phyloP scores from a whole-genome alignment of 2,888 invertebrate genomes.

The Andrena hattorfiana region DNA sequence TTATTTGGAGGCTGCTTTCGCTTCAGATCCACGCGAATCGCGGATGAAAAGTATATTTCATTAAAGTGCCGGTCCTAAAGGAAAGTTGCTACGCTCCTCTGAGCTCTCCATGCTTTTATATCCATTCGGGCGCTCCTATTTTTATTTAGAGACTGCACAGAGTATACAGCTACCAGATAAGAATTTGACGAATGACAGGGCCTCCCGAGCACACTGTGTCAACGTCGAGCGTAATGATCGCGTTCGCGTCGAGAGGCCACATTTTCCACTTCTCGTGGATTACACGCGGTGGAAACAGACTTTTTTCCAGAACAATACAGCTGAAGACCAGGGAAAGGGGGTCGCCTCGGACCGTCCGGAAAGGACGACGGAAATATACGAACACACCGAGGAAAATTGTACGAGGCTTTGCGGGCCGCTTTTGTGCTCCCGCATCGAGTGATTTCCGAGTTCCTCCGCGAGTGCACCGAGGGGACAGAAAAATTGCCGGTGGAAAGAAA shows the following conservation, averaged over 20 bases:
- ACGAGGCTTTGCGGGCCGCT: conserved; percentile 53
- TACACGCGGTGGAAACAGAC: neutral
- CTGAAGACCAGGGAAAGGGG: neutral
- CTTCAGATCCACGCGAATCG: neutral
- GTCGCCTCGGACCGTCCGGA: conserved; percentile 24
- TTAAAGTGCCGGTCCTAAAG: too few species aligned
- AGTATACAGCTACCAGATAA: too few species aligned
- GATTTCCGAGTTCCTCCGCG: conserved; percentile 62
- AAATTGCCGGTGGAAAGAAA: conserved; percentile 49
- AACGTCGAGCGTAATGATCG: neutral
- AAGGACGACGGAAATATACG: conserved; percentile 49
- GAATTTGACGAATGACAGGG: too few species aligned
- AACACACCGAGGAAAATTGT: conserved; percentile 62
- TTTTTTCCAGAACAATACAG: neutral
- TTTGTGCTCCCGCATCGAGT: conserved; percentile 58
- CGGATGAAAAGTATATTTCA: neutral
- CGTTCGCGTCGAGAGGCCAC: neutral
- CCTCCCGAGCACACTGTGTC: too few species aligned
- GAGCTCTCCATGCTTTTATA: too few species aligned
- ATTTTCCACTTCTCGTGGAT: neutral
- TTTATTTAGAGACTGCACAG: too few species aligned
- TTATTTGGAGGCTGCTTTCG: neutral
- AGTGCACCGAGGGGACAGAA: conserved; percentile 32
- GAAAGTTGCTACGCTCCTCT: too few species aligned
- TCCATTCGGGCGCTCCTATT: too few species aligned